Percentiles rank a stretch among this genome's conserved stretches.
Conservation (phyloP, 2,797 vertebrate genomes). For the Oreochromis mossambicus region DNA sequence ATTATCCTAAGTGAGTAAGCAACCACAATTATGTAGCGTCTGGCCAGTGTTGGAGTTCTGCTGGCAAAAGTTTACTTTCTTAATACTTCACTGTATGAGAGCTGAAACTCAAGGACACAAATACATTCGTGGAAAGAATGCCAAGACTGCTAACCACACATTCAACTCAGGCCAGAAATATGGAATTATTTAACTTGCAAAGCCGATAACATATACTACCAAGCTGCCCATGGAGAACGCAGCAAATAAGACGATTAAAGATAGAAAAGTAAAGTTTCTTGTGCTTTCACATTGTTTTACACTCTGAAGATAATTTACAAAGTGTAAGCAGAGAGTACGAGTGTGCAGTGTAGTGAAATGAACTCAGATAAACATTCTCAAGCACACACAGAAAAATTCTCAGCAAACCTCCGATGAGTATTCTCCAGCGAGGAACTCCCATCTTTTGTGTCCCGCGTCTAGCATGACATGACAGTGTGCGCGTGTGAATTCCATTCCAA, state of each 20-base stretch:
- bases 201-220: background rate
- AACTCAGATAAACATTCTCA: background rate
- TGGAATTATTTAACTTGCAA: background rate
- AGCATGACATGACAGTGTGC: conserved; percentile 16
- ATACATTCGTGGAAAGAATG: background rate
- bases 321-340: background rate
- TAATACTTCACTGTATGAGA: background rate
- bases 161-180: background rate
- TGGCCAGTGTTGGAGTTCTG: background rate
- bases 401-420: background rate
- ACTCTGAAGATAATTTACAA: background rate
- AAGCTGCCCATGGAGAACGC: background rate
- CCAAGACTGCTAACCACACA: background rate
- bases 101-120: background rate
- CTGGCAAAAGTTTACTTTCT: background rate
- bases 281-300: background rate
- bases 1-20: background rate
- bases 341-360: background rate
- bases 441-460: conserved; percentile 16
- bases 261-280: background rate
- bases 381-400: background rate
- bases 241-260: background rate
- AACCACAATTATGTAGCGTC: background rate
- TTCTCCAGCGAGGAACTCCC: background rate
- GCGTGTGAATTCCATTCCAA: conserved; percentile 45